phyloP scores from a whole-genome alignment of 2,888 invertebrate genomes.

The Euproctis similis region DNA sequence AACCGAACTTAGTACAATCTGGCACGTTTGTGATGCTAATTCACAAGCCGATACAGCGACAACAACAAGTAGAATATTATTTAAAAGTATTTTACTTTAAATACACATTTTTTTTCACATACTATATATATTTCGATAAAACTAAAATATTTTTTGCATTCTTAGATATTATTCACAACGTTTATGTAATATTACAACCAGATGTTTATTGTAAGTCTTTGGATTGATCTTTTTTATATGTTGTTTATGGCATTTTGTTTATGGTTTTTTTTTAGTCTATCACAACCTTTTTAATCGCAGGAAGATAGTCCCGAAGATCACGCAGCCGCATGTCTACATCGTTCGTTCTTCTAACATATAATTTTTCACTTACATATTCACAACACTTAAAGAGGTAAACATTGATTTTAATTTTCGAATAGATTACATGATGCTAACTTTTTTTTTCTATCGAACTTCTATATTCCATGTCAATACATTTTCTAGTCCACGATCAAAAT shows the following conservation, averaged over 20 bases:
- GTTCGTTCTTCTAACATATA: conserved; percentile 34
- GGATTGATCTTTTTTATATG: conserved; percentile 30
- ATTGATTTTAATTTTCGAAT: conserved; percentile 48
- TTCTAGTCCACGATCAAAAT: conserved; percentile 37
- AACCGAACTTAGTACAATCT: conserved; percentile 44
- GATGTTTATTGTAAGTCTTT: conserved; percentile 40
- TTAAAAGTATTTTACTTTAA: conserved; percentile 34
- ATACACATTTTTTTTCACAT: conserved; percentile 39
- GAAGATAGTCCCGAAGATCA: conserved; percentile 33
- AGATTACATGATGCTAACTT: conserved; percentile 58
- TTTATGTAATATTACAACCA: conserved; percentile 60
- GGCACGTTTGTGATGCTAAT: conserved; percentile 40
- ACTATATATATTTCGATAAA: conserved; percentile 35
- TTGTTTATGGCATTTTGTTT: too few relatives aligned
- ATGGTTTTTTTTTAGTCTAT: conserved; percentile 43
- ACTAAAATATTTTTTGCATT: conserved; percentile 45
- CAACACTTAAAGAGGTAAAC: conserved; percentile 75
- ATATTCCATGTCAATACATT: conserved; percentile 44
- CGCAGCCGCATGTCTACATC: conserved; percentile 36
- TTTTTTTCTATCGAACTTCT: conserved; percentile 22
- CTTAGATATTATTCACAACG: conserved; percentile 61
- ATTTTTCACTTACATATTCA: conserved; percentile 60
- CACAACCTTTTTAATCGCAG: conserved; percentile 57
- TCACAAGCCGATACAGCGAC: conserved; percentile 38
- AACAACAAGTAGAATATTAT: too few relatives aligned